Conservation (phyloP, 2,797 vertebrate species). For the Phalanger gymnotis region DNA sequence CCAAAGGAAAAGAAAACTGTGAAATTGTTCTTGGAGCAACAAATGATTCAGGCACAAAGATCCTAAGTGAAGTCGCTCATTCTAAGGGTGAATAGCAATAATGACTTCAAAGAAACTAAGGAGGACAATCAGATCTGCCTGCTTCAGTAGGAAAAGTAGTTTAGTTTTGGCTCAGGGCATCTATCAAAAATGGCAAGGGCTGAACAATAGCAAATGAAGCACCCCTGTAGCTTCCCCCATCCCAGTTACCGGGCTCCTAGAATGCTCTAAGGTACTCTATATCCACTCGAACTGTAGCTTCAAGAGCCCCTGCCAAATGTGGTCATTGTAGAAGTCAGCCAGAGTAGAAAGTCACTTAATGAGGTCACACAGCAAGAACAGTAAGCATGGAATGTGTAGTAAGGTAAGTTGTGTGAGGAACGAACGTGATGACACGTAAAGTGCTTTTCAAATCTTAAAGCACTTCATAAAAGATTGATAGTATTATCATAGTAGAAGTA, state of each 20-base stretch:
- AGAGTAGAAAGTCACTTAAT: not conserved
- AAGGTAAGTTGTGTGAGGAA: not conserved
- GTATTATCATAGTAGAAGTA: not conserved
- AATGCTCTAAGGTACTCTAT: not conserved
- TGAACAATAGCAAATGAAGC: not conserved
- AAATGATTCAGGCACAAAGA: too few relatives aligned
- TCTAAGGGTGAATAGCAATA: too few relatives aligned
- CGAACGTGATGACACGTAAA: not conserved
- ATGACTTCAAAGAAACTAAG: too few relatives aligned
- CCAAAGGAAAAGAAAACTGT: too few relatives aligned
- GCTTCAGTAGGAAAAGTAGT: not conserved
- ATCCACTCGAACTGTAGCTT: not conserved
- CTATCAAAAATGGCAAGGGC: not conserved
- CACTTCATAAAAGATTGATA: not conserved
- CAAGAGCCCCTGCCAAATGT: not conserved
- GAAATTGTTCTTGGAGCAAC: too few relatives aligned
- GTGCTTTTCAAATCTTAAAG: not conserved
- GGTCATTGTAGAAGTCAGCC: not conserved
- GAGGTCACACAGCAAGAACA: not conserved
- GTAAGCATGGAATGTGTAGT: not conserved
- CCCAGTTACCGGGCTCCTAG: not conserved
- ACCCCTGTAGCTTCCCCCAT: not conserved
- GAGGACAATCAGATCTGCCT: not conserved
- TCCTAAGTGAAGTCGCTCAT: too few relatives aligned
- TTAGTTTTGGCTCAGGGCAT: not conserved